Percentiles rank a stretch among this genome's conserved stretches.
Conservation (phyloP, 2,797 vertebrate species). For the Eleutherodactylus coqui region DNA sequence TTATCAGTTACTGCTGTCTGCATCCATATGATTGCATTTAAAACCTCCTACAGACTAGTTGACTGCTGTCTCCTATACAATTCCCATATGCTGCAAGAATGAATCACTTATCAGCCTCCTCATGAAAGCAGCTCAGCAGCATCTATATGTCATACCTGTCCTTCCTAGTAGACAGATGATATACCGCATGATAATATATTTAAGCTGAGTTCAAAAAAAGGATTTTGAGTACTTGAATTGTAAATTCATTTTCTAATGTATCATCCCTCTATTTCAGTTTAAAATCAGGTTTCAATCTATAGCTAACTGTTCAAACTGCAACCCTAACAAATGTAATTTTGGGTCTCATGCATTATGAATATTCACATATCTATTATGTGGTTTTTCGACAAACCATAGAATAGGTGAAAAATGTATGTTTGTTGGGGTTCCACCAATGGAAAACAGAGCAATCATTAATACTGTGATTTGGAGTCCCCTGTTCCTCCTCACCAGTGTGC, state of each 20-base stretch:
- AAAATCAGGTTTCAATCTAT: background rate
- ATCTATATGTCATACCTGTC: background rate
- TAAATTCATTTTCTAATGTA: constrained; percentile 41
- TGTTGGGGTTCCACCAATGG: no score
- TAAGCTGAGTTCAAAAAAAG: constrained; percentile 7
- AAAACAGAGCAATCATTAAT: no score
- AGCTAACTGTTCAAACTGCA: background rate
- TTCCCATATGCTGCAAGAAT: background rate
- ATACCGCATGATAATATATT: background rate
- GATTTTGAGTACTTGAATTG: background rate
- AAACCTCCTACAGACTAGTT: constrained; percentile 11
- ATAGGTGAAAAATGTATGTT: no score
- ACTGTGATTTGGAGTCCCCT: no score
- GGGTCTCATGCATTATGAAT: background rate
- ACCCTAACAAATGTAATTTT: background rate
- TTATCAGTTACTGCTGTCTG: background rate
- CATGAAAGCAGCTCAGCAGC: background rate
- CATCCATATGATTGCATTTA: background rate
- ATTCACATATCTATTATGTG: no score
- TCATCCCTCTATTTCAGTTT: background rate
- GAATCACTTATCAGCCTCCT: background rate
- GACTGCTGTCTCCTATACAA: constrained; percentile 3
- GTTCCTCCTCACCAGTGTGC: no score
- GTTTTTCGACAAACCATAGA: no score
- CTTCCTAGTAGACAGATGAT: constrained; percentile 18